Evolutionary conservation across 2,888 invertebrate species (phyloP).

Genomic region (Incurvaria masculella): DNA sequence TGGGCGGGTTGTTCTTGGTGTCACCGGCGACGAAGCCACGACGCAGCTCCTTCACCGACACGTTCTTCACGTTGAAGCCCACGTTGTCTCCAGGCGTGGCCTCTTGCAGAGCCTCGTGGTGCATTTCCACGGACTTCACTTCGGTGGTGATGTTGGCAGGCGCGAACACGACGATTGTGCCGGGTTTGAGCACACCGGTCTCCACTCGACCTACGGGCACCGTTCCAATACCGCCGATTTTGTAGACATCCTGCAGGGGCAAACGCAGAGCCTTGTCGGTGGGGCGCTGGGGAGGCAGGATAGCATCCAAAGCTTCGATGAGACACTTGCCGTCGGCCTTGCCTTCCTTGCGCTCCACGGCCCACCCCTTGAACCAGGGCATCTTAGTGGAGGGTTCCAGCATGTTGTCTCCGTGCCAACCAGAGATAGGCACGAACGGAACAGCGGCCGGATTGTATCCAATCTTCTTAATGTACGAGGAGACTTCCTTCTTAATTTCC

Average conservation of each 20-base stretch:
- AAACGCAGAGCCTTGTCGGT: slow-evolving; percentile 98
- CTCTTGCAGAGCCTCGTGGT: slow-evolving; percentile 96
- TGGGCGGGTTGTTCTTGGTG: slow-evolving; percentile 95
- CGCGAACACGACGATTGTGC: slow-evolving; percentile 96
- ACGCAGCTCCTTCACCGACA: slow-evolving; percentile 98
- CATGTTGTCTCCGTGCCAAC: slow-evolving; percentile 99
- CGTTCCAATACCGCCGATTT: slow-evolving; percentile 99
- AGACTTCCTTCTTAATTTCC: slow-evolving; percentile 99
- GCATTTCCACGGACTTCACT: slow-evolving; percentile 99
- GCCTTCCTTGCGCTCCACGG: slow-evolving; percentile 90
- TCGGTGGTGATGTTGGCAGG: slow-evolving; percentile 97
- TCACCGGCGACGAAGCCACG: slow-evolving; percentile 99
- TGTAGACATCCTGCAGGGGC: slow-evolving; percentile 99
- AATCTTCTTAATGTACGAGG: slow-evolving; percentile 98
- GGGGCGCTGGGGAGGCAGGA: slow-evolving; percentile 92
- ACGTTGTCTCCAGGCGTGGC: slow-evolving; percentile 99
- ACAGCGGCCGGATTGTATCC: slow-evolving; percentile 98
- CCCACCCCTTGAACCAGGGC: slow-evolving; percentile 98
- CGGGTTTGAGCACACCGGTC: slow-evolving; percentile 96
- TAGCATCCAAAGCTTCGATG: slow-evolving; percentile 95
- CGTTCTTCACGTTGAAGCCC: slow-evolving; percentile 99
- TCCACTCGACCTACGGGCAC: slow-evolving; percentile 99
- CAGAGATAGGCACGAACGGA: slow-evolving; percentile 98
- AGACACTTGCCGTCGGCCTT: slow-evolving; percentile 94
- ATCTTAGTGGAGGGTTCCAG: slow-evolving; percentile 93